Conservation (phyloP, 2,888 invertebrate species). For the Cetonia aurata region DNA sequence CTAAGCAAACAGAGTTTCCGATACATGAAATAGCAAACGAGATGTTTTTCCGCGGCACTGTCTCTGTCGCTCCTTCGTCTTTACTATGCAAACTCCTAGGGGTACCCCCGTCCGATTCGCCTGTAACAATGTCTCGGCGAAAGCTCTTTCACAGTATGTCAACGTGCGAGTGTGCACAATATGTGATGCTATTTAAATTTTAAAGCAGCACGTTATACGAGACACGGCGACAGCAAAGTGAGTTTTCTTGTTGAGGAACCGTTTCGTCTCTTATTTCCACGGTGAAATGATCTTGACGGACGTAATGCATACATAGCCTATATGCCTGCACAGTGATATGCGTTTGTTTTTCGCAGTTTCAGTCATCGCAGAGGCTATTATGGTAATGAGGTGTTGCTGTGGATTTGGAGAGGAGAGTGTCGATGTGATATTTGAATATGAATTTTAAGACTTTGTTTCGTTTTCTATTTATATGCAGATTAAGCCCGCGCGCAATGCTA, state of each 20-base stretch:
- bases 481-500: not conserved
- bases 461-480: conserved; percentile 36
- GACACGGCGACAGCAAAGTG: conserved; percentile 28
- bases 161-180: conserved; percentile 11
- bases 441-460: conserved; percentile 16
- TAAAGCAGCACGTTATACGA: conserved; percentile 23
- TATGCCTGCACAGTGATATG: not conserved
- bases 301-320: not conserved
- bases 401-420: conserved; percentile 1
- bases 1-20: conserved; percentile 14
- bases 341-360: conserved; percentile 16
- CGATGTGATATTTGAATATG: conserved; percentile 16
- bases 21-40: conserved; percentile 26
- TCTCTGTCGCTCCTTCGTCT: conserved; percentile 3
- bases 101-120: not conserved
- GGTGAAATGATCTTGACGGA: conserved; percentile 20
- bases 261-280: conserved; percentile 34
- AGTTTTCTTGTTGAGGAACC: conserved; percentile 32
- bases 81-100: conserved; percentile 10
- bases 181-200: conserved; percentile 37
- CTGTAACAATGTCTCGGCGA: conserved; percentile 13
- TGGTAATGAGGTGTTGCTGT: conserved; percentile 14
- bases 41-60: conserved; percentile 20
- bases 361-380: conserved; percentile 18
- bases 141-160: conserved; percentile 9